A percentile compares a stretch with the other conserved stretches of the same genome.
phyloP scores from a whole-genome alignment of 2,113 vertebrate genomes.

The Spilogale gracilis region DNA sequence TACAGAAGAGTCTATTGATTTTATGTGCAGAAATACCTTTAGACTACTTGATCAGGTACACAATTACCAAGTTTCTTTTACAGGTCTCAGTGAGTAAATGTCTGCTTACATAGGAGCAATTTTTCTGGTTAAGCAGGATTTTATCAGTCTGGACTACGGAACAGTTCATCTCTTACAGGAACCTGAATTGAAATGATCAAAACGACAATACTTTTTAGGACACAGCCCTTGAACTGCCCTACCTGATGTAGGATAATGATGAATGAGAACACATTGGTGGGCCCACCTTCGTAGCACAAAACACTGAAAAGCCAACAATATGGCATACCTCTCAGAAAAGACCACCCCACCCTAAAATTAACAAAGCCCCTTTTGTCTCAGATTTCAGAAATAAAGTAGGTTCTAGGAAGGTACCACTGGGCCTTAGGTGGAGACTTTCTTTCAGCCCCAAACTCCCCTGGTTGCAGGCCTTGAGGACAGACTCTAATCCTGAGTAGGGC shows the following conservation, averaged over 20 bases:
- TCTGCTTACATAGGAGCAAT: not conserved
- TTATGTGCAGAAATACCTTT: conserved; percentile 50
- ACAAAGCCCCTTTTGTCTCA: conserved; percentile 9
- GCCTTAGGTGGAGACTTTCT: not conserved
- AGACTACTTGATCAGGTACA: not conserved
- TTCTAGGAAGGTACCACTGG: not conserved
- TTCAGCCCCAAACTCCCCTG: not conserved
- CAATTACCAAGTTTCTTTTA: conserved; percentile 40
- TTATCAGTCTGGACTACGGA: conserved; percentile 15
- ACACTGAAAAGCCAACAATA: conserved; percentile 28
- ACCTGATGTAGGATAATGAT: not conserved
- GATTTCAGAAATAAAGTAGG: not conserved
- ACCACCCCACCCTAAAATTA: not conserved
- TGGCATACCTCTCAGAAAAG: not conserved
- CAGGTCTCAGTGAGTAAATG: not conserved
- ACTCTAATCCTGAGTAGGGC: not conserved
- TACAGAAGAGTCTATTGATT: conserved; percentile 5
- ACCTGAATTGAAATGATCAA: not conserved
- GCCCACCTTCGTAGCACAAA: conserved; percentile 9
- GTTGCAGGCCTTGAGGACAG: not conserved
- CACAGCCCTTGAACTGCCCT: not conserved
- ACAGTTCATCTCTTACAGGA: not conserved
- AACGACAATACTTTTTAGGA: not conserved
- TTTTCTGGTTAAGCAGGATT: conserved; percentile 2
- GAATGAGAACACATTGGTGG: not conserved